Base-by-base conservation (phyloP, 1,140 invertebrate species). In the Micrasema longulum region DNA sequence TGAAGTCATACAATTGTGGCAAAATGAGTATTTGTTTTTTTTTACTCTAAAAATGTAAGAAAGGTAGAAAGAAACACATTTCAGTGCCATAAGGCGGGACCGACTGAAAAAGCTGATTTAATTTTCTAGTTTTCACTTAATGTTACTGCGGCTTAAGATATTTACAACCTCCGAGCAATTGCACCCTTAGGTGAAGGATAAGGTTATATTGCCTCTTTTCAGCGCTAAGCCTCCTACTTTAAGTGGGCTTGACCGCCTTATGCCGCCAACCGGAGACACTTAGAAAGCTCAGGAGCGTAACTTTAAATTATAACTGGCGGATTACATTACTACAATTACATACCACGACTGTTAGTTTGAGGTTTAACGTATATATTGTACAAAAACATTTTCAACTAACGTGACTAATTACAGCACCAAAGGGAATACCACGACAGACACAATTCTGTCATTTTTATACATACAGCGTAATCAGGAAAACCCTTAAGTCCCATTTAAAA, bases 221-320 rank as follows among this genome's bases (percentile, higher is more conserved):
- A 18, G 12, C 50, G 22, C n/a, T 53, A 53, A 53, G 50, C 26
- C 50, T 23, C 9, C 31, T 38, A 41, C 31, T 26, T 20, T 60
- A 38, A 60, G 55, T 60, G 55, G 55, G 36, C 55, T 60, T 60
- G 55, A 60, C 55, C 55, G 55, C 55, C 20, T 60, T 60, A 31
- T 18, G 55, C 55, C 35, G 12, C 55, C 55, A 26, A 20, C 55
- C 55, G 20, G 22, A 20, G 55, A 36, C 53, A 18, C 55, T 60
- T 16, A 60, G 35, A 16, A 31, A 26, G 16, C 14, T 6, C 52
- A 12, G 55, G 9, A 12, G 10, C 11, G 7, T 12, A 14, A 2
- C 18, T 23, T 14, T 22, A 1, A 18, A 10, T 22, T 0, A 35
- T 23, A 18, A 1, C 50, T 22, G 50, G 20, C 22, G 1, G 16